A percentile compares a stretch with the other conserved stretches of the same genome.
These are phyloP conservation scores for Scatophagus argus DNA, from an alignment of 2,113 vertebrate genomes.

Conservation along the genomic window DNA sequence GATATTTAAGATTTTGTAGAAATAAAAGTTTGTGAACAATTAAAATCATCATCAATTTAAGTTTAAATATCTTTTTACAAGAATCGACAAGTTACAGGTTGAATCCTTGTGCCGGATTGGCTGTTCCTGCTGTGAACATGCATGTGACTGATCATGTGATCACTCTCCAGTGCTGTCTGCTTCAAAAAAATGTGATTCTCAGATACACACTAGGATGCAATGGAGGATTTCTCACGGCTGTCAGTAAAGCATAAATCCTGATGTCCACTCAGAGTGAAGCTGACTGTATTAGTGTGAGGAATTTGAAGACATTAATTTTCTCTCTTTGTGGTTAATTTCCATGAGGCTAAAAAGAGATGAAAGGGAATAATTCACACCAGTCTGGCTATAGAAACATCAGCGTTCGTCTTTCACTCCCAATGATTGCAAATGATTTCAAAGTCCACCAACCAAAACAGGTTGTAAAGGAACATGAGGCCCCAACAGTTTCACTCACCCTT, in stretches of 20 bases:
- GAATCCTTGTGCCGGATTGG: background rate
- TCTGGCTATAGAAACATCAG: background rate
- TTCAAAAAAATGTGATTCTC: background rate
- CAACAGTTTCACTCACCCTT: slow-evolving; percentile 38
- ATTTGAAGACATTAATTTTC: background rate
- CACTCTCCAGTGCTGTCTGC: too few relatives aligned
- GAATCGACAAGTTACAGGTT: background rate
- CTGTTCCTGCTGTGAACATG: too few relatives aligned
- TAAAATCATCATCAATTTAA: background rate
- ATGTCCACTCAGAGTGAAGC: background rate
- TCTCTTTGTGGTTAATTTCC: background rate
- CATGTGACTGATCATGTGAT: too few relatives aligned
- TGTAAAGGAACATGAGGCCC: background rate
- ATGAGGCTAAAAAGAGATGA: background rate
- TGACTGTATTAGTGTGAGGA: background rate
- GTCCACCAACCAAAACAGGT: background rate
- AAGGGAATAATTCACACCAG: background rate
- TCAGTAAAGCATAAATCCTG: background rate
- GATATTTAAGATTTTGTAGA: background rate
- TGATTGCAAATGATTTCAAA: slow-evolving; percentile 5
- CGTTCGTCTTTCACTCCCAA: background rate
- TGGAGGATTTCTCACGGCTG: background rate
- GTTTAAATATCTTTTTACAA: background rate
- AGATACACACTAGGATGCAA: background rate
- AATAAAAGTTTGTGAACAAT: background rate